These are phyloP conservation scores for Drosophila falleni DNA, from an alignment of 2,888 invertebrate species.

Conservation along the genomic window DNA sequence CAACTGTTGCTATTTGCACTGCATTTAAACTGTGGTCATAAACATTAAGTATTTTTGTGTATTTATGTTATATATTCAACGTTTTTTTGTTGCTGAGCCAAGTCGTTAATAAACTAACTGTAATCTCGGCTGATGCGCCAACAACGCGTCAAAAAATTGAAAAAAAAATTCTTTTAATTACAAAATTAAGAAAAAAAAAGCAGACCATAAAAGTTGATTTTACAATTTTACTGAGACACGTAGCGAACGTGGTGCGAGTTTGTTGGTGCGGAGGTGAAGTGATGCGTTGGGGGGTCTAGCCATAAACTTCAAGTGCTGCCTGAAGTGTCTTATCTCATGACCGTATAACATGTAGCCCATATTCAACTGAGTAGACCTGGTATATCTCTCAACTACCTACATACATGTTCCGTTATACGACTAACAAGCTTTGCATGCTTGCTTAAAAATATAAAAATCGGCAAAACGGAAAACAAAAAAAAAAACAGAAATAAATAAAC, in stretches of 20 bases:
- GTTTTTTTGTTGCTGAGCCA: conserved; percentile 18
- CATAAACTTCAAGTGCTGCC: conserved; percentile 69
- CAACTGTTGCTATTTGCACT: conserved; percentile 26
- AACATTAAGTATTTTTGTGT: not conserved
- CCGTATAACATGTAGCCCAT: conserved; percentile 56
- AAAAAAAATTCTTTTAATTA: conserved; percentile 8
- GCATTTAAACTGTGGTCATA: conserved; percentile 24
- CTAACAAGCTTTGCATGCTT: conserved; percentile 55
- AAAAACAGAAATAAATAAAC: conserved; percentile 7
- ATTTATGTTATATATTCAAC: conserved; percentile 8
- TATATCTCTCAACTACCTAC: conserved; percentile 4
- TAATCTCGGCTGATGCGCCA: conserved; percentile 36
- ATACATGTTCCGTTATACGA: conserved; percentile 55
- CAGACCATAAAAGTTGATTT: conserved; percentile 48
- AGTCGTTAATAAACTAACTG: conserved; percentile 59
- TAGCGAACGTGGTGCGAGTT: conserved; percentile 26
- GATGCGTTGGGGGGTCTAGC: not conserved
- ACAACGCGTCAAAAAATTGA: conserved; percentile 26
- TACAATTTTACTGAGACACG: conserved; percentile 51
- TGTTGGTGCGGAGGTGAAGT: not conserved
- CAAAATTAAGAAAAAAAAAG: conserved; percentile 20
- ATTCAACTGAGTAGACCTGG: conserved; percentile 9
- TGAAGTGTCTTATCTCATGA: conserved; percentile 71
- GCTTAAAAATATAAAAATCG: conserved; percentile 21
- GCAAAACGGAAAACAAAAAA: conserved; percentile 5